phyloP scores from a whole-genome alignment of 2,113 vertebrate species.

The Trinectes maculatus region DNA sequence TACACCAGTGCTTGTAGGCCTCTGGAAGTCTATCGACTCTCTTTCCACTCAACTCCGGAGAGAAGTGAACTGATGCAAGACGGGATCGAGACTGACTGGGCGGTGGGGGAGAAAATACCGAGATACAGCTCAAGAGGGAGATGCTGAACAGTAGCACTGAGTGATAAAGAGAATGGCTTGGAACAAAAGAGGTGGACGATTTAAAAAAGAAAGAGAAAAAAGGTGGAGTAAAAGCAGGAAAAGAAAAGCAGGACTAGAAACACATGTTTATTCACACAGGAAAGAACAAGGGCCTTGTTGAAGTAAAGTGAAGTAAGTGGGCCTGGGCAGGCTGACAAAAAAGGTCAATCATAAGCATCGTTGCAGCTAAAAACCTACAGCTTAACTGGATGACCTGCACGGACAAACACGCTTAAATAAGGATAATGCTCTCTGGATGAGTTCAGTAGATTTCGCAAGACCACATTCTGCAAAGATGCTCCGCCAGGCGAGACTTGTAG shows the following conservation, averaged over 20 bases:
- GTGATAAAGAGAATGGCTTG: constrained; percentile 34
- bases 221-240: constrained; percentile 17
- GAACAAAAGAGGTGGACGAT: constrained; percentile 15
- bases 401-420: not conserved
- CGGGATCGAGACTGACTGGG: constrained; percentile 63
- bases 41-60: constrained; percentile 40
- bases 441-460: not conserved
- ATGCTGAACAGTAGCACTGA: constrained; percentile 32
- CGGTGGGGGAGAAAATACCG: constrained; percentile 39
- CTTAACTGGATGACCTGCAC: not conserved
- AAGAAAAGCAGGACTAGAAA: constrained; percentile 13
- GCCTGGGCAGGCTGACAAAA: not conserved
- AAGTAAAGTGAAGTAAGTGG: not conserved
- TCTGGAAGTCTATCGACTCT: constrained; percentile 47
- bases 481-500: not conserved
- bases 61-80: constrained; percentile 72
- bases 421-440: not conserved
- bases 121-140: constrained; percentile 49
- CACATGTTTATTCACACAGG: constrained; percentile 15
- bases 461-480: not conserved
- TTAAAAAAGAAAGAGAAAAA: constrained; percentile 18
- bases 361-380: not conserved
- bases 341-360: not conserved
- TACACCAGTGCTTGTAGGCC: constrained; percentile 52
- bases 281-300: not conserved